Evolutionary conservation across 2,888 invertebrate genomes (phyloP).

Genomic region (Dolomedes plantarius): DNA sequence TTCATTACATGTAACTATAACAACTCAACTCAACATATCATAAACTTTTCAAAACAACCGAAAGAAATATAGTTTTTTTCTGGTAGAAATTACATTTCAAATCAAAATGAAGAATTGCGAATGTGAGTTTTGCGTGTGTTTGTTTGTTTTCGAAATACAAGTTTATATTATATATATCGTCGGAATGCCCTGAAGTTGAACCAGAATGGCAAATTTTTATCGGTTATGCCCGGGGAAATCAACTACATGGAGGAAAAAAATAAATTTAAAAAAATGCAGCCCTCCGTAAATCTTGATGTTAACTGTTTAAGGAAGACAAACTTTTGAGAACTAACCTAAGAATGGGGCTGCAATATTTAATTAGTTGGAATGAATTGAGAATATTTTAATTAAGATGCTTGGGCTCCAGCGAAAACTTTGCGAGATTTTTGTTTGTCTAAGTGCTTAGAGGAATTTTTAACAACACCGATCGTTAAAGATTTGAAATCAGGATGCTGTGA

Average conservation of each 20-base stretch:
- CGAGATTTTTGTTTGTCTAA: constrained; percentile 58
- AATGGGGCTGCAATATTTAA: constrained; percentile 66
- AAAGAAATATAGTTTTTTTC: neutral
- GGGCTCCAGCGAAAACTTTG: constrained; percentile 27
- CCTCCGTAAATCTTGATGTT: constrained; percentile 30
- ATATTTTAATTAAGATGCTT: constrained; percentile 62
- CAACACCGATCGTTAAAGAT: neutral
- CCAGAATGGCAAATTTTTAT: neutral
- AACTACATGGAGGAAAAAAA: constrained; percentile 6
- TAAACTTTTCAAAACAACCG: neutral
- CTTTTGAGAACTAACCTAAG: constrained; percentile 45
- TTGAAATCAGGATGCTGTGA: neutral
- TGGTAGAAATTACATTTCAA: constrained; percentile 4
- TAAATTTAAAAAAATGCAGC: neutral
- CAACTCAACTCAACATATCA: neutral
- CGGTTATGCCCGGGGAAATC: neutral
- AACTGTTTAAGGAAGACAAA: constrained; percentile 53
- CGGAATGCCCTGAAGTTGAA: constrained; percentile 27
- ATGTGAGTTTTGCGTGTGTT: constrained; percentile 68
- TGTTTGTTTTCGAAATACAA: constrained; percentile 28
- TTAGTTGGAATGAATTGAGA: constrained; percentile 62
- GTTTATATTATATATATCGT: constrained; percentile 20
- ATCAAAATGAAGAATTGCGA: constrained; percentile 49
- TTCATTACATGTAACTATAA: neutral
- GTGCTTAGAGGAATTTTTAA: constrained; percentile 6